Evolutionary conservation across 1,140 invertebrate species (phyloP).

Genomic region (Pentalonia nigronervosa): DNA sequence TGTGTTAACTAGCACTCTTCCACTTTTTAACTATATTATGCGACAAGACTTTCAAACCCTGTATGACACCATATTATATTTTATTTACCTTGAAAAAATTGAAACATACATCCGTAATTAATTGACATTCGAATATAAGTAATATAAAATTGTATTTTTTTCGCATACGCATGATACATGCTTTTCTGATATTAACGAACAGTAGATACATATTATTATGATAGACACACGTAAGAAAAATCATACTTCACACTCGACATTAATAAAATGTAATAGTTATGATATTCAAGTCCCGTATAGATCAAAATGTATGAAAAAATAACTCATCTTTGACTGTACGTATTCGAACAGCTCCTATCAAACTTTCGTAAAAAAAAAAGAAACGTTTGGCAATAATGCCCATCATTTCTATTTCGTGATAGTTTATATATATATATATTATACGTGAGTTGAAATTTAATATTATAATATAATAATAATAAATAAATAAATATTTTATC

Average conservation of each 20-base stretch:
- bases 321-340: not conserved
- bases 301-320: not conserved
- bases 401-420: not conserved
- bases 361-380: not conserved
- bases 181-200: not conserved
- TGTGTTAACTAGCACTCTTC: not conserved
- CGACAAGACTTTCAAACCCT: not conserved
- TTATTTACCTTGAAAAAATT: not conserved
- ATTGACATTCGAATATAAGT: not conserved
- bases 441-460: conserved; percentile 10
- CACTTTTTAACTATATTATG: not conserved
- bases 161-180: not conserved
- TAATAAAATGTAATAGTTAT: not conserved
- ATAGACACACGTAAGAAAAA: not conserved
- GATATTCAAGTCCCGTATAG: not conserved
- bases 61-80: not conserved
- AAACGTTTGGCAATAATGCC: not conserved
- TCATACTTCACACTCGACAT: not conserved
- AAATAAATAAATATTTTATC: not conserved
- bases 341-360: not conserved
- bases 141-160: not conserved
- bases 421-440: not conserved
- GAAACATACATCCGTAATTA: not conserved
- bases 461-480: not conserved
- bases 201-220: not conserved